Evolutionary conservation across 2,888 invertebrate species (phyloP).

Genomic region (Chirona hameri): DNA sequence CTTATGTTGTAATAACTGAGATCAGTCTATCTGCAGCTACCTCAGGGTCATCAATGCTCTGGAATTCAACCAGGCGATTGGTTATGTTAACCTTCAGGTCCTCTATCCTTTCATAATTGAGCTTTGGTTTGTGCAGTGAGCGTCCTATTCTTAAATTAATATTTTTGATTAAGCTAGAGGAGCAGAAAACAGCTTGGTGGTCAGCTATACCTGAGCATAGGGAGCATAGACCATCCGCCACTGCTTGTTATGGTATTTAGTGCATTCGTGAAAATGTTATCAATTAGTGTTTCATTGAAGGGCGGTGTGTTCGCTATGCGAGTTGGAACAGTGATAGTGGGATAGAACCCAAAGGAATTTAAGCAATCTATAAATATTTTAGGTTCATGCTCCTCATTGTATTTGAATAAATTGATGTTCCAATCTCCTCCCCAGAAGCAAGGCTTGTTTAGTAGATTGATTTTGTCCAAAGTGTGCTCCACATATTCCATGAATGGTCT

Average conservation of each 20-base stretch:
- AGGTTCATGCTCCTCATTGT: neutral
- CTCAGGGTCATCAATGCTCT: neutral
- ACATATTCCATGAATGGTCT: neutral
- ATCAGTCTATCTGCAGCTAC: neutral
- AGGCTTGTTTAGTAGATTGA: neutral
- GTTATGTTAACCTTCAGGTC: neutral
- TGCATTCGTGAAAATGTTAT: neutral
- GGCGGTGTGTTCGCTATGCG: neutral
- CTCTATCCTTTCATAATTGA: neutral
- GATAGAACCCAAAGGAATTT: neutral
- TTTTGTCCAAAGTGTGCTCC: neutral
- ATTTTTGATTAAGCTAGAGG: neutral
- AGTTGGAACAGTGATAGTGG: neutral
- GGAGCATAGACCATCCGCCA: too few relatives aligned
- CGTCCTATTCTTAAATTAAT: neutral
- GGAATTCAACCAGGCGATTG: neutral
- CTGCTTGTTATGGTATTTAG: neutral
- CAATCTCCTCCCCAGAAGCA: neutral
- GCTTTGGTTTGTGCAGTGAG: neutral
- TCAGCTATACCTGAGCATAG: neutral
- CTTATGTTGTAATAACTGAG: too few relatives aligned
- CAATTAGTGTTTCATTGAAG: neutral
- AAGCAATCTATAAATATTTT: neutral
- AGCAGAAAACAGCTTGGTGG: neutral
- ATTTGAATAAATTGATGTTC: neutral